Evolutionary conservation across 2,797 vertebrate genomes (phyloP), one percentile per base, ranked within the genome.

Genomic region (Danio tinwini): DNA sequence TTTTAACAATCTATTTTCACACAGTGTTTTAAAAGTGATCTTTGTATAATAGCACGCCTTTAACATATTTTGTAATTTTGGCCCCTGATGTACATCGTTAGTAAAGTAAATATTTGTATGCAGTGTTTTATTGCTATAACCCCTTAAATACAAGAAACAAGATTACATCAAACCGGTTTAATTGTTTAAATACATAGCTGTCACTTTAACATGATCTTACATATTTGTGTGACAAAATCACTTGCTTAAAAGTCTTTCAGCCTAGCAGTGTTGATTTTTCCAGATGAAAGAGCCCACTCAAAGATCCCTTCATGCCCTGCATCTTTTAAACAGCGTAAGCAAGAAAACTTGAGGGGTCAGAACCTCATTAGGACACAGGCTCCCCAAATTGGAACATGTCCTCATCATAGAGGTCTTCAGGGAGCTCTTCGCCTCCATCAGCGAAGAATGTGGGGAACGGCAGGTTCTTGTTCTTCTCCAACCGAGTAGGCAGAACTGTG

Each of bases 371-470:
- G 42, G 67, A 52, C 14, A 71, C 5, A 6, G 74, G 52, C 44
- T 86, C 76, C 42, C 82, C 82, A 11, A 71, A 84, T 80, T 86
- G 83, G 78, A 95, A 97, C 85, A 98, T 52, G n/a, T 94, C 81
- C 0, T 95, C 90, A 11, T 96, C 95, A 0, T 93, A 98, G 81
- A 99, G 86, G 83, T 99, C 96, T 87, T 99, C 97, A 2, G 95
- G 93, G n/a, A 99, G 92, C 14, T 95, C 83, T 44, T 94, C 93
- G 0, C 96, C 95, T 70, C 94, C 95, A 83, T 98, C 96, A 21
- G 92, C 91, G 84, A 98, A 99, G 89, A 92, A 98, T 0, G 96
- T 98, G 42, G 97, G 97, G 85, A 99, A 99, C 0, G 97, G 97
- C 11, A 94, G 94, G 59, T 86, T 92, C 86, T 94, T 89, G 81